Conservation (phyloP, 2,113 vertebrate species). For the Donacobius atricapilla region DNA sequence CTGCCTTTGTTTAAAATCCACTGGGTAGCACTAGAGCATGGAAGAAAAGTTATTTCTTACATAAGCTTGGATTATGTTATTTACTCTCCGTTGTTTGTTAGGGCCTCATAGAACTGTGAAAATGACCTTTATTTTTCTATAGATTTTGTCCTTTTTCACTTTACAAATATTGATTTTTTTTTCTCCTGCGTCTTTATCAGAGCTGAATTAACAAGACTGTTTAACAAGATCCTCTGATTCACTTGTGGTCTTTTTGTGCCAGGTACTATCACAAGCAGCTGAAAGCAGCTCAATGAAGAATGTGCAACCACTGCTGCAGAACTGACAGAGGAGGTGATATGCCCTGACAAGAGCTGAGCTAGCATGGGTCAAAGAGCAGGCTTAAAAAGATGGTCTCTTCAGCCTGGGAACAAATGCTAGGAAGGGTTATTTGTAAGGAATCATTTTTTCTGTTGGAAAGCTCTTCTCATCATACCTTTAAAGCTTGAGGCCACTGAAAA, state of each 20-base stretch:
- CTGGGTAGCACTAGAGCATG: slow-evolving; percentile 25
- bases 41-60: slow-evolving; percentile 24
- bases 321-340: not conserved
- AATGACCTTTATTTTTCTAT: slow-evolving; percentile 62
- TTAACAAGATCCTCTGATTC: slow-evolving; percentile 50
- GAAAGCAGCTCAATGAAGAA: slow-evolving; percentile 26
- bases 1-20: slow-evolving; percentile 30
- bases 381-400: slow-evolving; percentile 18
- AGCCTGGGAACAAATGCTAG: not conserved
- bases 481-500: not conserved
- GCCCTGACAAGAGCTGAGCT: slow-evolving; percentile 38
- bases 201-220: slow-evolving; percentile 45
- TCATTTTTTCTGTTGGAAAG: not conserved
- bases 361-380: slow-evolving; percentile 15
- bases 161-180: slow-evolving; percentile 46
- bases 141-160: slow-evolving; percentile 53
- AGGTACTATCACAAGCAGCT: slow-evolving; percentile 2
- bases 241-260: slow-evolving; percentile 28
- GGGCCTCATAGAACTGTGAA: not conserved
- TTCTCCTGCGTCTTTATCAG: slow-evolving; percentile 33
- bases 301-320: not conserved
- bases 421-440: not conserved
- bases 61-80: slow-evolving; percentile 54
- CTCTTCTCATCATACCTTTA: not conserved
- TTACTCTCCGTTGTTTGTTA: slow-evolving; percentile 39